Evolutionary conservation across 2,797 vertebrate species (phyloP), one percentile per base, ranked within the genome.

Genomic region (Aplochiton taeniatus): DNA sequence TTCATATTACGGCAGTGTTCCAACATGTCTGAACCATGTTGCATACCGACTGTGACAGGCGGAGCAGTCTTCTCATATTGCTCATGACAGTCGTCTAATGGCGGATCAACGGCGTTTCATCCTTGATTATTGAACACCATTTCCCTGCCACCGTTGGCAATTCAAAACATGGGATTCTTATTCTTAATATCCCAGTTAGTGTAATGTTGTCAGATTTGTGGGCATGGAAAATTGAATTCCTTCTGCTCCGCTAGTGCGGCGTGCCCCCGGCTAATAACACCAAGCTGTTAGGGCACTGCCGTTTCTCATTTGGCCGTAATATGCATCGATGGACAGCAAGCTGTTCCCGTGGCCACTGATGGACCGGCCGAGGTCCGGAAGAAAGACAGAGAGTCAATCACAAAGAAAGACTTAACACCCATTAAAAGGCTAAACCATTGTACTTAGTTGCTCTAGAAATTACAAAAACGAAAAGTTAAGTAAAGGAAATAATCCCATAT

Each of bases 271-370:
- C 58, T 83, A 82, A 80, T 76, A 70, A 65, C 71, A 63, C 65
- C 72, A 80, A 82, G 84, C 80, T 80, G 66, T 74, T 68, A 65
- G 57, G 42, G 64, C 16, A 66, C 68, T 79, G 68, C 74, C 46
- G 31, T 63, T 4, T 11, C 68, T 83, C 75, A 64, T 79, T 79
- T 78, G 67, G 61, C 61, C 55, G 8, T 79, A 71, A 17, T 71
- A 72, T 68, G 67, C 70, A 75, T 69, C 70, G 72, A 68, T 74
- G 70, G 64, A 66, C 75, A n/a, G 75, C 76, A 80, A 84, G 79
- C 79, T 77, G 74, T 69, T 83, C 50, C 65, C 70, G 31, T 75
- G 74, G 61, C 59, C 56, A 76, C 69, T 69, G 69, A n/a, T n/a
- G n/a, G n/a, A n/a, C n/a, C n/a, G n/a, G n/a, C n/a, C n/a, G n/a